Conservation (phyloP, 2,888 invertebrate species). For the Pristionchus mayeri region DNA sequence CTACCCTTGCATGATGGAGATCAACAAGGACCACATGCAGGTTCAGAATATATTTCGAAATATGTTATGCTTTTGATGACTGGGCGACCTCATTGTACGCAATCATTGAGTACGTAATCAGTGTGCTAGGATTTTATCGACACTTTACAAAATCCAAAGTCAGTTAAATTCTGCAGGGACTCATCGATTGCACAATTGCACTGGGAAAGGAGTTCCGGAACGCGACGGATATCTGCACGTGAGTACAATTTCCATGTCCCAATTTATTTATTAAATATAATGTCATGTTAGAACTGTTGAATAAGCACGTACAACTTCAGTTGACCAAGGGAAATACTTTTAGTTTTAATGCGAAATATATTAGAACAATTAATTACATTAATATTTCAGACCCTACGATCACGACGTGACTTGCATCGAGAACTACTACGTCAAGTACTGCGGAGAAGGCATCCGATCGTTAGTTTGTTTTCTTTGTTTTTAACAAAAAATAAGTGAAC, state of each 20-base stretch:
- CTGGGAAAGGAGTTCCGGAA: background rate
- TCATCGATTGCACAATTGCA: background rate
- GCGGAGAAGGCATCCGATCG: background rate
- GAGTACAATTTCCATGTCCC: background rate
- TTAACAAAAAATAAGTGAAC: too few species aligned
- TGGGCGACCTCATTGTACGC: too few species aligned
- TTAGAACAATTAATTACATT: background rate
- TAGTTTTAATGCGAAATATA: background rate
- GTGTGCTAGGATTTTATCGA: too few species aligned
- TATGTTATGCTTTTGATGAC: background rate
- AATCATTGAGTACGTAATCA: too few species aligned
- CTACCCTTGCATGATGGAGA: background rate
- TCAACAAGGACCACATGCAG: background rate
- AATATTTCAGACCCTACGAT: background rate
- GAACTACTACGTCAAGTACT: conserved; percentile 2
- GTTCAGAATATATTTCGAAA: background rate
- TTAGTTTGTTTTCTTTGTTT: background rate
- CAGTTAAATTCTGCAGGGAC: background rate
- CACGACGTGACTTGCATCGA: background rate
- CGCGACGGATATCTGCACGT: background rate
- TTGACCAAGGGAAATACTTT: background rate
- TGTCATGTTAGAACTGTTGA: too few species aligned
- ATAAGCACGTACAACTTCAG: background rate
- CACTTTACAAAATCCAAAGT: too few species aligned
- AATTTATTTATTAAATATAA: too few species aligned